These are phyloP conservation scores for Campoplex capitator DNA, from an alignment of 2,888 invertebrate genomes.

Conservation along the genomic window DNA sequence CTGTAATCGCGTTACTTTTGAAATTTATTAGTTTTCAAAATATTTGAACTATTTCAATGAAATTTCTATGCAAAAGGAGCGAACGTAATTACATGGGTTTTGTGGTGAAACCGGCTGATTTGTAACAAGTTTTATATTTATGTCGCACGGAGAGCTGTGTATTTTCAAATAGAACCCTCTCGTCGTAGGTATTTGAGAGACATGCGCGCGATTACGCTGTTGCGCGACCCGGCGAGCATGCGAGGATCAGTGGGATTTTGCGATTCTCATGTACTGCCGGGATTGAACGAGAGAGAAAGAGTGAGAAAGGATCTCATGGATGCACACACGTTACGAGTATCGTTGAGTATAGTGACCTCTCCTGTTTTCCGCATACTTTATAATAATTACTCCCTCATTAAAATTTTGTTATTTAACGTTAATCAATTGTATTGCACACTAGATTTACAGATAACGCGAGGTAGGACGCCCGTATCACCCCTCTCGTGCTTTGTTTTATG, in stretches of 20 bases:
- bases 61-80: background rate
- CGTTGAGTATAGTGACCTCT: constrained; percentile 74
- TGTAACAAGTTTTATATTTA: background rate
- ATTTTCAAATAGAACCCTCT: constrained; percentile 37
- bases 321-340: constrained; percentile 72
- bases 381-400: constrained; percentile 84
- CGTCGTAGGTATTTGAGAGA: constrained; percentile 54
- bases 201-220: constrained; percentile 79
- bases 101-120: background rate
- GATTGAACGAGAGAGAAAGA: constrained; percentile 32
- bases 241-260: constrained; percentile 69
- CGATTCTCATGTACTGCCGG: constrained; percentile 39
- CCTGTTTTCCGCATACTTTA: constrained; percentile 83
- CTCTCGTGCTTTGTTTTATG: background rate
- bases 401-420: constrained; percentile 84
- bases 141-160: constrained; percentile 12
- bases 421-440: constrained; percentile 77
- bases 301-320: constrained; percentile 53
- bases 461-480: background rate
- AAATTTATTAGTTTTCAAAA: background rate
- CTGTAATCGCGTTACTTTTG: background rate
- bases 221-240: constrained; percentile 82
- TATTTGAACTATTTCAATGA: background rate
- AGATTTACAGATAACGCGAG: constrained; percentile 7
- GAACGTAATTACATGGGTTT: background rate